Base-by-base conservation (phyloP, 1,140 invertebrate genomes). In the Copidosoma floridanum region DNA sequence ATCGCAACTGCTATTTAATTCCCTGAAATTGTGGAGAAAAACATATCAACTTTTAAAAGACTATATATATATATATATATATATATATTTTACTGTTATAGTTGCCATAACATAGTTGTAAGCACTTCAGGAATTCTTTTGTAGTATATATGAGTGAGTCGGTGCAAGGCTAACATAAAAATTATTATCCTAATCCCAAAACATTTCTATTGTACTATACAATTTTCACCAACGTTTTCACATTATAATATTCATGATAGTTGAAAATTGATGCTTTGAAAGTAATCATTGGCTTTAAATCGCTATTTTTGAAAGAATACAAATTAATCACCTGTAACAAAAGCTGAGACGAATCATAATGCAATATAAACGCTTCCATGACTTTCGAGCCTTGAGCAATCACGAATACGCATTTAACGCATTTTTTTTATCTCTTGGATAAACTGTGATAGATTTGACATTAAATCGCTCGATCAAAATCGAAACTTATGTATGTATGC, bases 361-460 rank as follows among this genome's bases (percentile, higher is more conserved):
- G 2, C 2, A 26, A 24, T 46, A 48, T 1, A 47, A 47, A 27
- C 44, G 32, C n/a, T 46, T 14, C 26, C 44, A 24, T 24, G 12
- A 51, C 35, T 37, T 37, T 51, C 5, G 1, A 51, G 14, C 32
- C 50, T 52, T 2, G 14, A 52, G 18, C 32, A 40, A 40, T 23
- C 12, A n/a, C 35, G 26, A 2, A 52, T 24, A 40, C 35, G 50
- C 40, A 14, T 26, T 46, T 26, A 26, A 14, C 1, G 23, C 16
- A 52, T 37, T 52, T 40, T 40, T 52, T n/a, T n/a, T 8, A 52
- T 40, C 50, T 52, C 35, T 52, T 48, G 55, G 55, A 43, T 57
- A 48, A 57, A 38, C 55, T 57, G 55, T 57, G 55, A 57, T 57
- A 57, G 44, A 57, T n/a, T 43, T 38, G 20, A 47, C 21, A 35